Evolutionary conservation across 2,888 invertebrate species (phyloP), one percentile per base, ranked within the genome.

Genomic region (Ochropacha duplaris): DNA sequence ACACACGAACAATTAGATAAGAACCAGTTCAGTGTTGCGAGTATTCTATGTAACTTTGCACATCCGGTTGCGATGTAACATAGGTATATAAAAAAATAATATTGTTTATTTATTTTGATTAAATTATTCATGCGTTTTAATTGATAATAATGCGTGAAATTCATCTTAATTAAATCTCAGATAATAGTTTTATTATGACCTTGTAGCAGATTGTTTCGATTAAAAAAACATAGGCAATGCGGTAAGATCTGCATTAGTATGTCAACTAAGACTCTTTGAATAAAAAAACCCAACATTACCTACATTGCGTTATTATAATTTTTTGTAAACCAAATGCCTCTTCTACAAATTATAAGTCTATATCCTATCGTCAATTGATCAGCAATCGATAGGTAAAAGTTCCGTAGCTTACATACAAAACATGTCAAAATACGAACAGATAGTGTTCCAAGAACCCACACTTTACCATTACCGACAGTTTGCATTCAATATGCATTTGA

Each of bases 1-100:
- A 31, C 31, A 28, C 54, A 57, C 57, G 56, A 54, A 57, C 54
- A 75, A 71, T 80, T 83, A 78, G 74, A 76, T 81, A 81, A 84
- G 76, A 69, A 66, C 28, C 44, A 51, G 50, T 11, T 55, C 26
- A 34, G 36, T 39, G 36, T 50, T 22, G n/a, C 26, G 39, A n/a
- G 50, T 22, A 50, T 36, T 39, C 54, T 19, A 44, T 34, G 57
- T 58, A 57, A 60, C 61, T 58, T 63, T 59, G 56, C 56, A 58
- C 63, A 59, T 63, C 60, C 61, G 63, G 58, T 60, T 65, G 57
- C 63, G n/a, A n/a, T 36, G n/a, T 14, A 36, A 12, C 12, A 12
- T n/a, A 24, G 24, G 24, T 24, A 24, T 24, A 4, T n/a, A 36
- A n/a, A 36, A n/a, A 36, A 36, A 6, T 5, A 36, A 4, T n/a